These are phyloP conservation scores for Spermophilus dauricus DNA, from an alignment of 2,113 vertebrate species.

Conservation along the genomic window DNA sequence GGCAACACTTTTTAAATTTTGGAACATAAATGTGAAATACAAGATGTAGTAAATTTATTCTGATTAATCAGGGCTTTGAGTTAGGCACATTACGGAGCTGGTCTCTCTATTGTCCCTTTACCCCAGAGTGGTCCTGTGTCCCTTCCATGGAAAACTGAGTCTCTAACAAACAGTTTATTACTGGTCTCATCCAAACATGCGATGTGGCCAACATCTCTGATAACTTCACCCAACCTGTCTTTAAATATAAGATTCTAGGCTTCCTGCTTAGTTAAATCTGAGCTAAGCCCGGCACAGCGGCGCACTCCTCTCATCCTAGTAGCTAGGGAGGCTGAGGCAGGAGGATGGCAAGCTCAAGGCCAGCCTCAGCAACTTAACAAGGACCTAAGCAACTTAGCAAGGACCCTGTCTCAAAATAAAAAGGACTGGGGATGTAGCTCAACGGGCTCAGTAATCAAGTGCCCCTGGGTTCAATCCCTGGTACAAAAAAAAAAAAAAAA, in stretches of 20 bases:
- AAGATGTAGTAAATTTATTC: neutral
- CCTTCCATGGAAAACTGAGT: neutral
- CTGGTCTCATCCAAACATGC: neutral
- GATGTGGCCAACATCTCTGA: neutral
- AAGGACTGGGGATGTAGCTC: no score
- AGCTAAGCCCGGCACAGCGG: neutral
- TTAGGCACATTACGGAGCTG: neutral
- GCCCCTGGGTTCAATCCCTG: no score
- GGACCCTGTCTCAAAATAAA: no score
- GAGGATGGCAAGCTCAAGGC: no score
- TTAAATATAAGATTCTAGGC: constrained; percentile 8
- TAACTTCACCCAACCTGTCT: neutral
- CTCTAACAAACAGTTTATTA: neutral
- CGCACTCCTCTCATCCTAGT: no score
- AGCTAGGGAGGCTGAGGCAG: no score
- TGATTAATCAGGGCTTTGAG: neutral
- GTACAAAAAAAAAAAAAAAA: no score
- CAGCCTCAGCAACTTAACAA: no score
- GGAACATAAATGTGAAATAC: neutral
- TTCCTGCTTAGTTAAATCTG: neutral
- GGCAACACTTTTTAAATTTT: neutral
- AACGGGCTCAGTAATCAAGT: no score
- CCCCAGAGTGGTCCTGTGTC: neutral
- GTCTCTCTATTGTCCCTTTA: neutral
- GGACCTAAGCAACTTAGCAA: no score